phyloP scores from a whole-genome alignment of 2,888 invertebrate genomes.

The Apantesis nais region DNA sequence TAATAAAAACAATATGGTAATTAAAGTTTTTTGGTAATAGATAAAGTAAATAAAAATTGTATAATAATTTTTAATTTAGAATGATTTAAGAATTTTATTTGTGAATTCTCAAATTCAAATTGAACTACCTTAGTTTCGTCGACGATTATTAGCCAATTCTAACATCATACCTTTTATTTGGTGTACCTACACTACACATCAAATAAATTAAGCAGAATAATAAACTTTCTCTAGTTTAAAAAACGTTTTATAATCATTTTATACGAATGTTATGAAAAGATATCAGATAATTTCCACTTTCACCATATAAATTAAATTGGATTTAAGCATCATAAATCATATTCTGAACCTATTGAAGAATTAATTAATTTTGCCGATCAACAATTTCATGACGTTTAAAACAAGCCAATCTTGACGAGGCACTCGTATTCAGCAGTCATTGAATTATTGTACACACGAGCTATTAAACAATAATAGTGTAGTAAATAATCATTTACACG shows the following conservation, averaged over 20 bases:
- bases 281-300: background rate
- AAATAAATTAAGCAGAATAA: background rate
- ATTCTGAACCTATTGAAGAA: background rate
- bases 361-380: background rate
- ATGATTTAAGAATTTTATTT: too few relatives aligned
- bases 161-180: too few relatives aligned
- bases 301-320: background rate
- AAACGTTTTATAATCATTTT: background rate
- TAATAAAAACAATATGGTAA: too few relatives aligned
- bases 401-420: background rate
- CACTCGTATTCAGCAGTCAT: background rate
- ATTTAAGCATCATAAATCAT: background rate
- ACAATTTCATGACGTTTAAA: constrained; percentile 2
- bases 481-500: background rate
- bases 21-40: too few relatives aligned
- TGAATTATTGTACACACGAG: background rate
- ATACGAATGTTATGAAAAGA: background rate
- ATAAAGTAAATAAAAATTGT: too few relatives aligned
- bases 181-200: too few relatives aligned
- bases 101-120: too few relatives aligned
- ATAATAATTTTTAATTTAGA: too few relatives aligned
- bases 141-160: too few relatives aligned
- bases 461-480: background rate
- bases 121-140: too few relatives aligned
- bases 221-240: background rate